Conservation (phyloP, 2,113 vertebrate genomes). For the Formicarius rufipectus region DNA sequence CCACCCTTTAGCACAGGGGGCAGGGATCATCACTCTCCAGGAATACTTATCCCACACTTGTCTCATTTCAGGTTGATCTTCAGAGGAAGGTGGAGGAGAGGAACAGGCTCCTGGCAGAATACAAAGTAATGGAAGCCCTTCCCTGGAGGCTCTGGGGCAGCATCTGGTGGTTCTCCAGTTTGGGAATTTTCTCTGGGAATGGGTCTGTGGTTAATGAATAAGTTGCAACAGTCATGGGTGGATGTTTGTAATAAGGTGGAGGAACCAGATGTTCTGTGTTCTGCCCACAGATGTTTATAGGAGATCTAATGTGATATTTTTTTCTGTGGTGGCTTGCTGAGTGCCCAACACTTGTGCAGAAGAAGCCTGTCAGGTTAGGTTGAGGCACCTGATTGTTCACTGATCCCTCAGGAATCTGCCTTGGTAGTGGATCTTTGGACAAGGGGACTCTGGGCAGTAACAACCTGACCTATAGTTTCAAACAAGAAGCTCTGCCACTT, state of each 20-base stretch:
- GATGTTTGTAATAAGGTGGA: background rate
- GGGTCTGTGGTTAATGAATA: background rate
- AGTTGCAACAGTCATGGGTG: background rate
- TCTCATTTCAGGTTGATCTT: slow-evolving; percentile 82
- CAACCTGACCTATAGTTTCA: background rate
- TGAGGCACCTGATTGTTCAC: background rate
- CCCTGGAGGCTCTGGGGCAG: background rate
- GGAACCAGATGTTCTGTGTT: background rate
- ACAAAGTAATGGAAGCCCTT: slow-evolving; percentile 75
- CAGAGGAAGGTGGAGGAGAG: slow-evolving; percentile 94
- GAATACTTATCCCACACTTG: background rate
- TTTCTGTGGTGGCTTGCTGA: background rate
- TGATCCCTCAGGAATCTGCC: background rate
- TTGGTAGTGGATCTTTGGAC: background rate
- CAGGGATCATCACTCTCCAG: background rate
- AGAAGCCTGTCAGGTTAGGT: background rate
- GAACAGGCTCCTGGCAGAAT: slow-evolving; percentile 84
- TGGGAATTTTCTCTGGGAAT: background rate
- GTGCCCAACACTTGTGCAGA: background rate
- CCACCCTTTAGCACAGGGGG: background rate
- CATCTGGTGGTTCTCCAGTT: background rate
- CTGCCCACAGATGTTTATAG: background rate
- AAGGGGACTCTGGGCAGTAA: background rate
- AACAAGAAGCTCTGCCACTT: background rate
- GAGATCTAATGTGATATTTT: rapidly evolving